Evolutionary conservation across 2,797 vertebrate genomes (phyloP), one percentile per base, ranked within the genome.

Genomic region (Sternotherus odoratus): DNA sequence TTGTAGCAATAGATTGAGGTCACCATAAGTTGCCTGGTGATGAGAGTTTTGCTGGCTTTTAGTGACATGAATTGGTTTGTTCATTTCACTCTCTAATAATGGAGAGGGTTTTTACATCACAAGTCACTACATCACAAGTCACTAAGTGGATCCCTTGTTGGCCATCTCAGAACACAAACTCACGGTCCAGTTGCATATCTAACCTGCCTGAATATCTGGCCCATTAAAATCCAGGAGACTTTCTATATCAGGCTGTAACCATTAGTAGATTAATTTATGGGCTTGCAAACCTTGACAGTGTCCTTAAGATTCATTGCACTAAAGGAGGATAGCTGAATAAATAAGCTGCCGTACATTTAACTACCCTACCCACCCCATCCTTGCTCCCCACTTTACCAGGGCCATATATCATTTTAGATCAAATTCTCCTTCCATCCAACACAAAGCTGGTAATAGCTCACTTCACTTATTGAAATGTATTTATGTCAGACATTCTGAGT

Each of bases 221-320:
- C 46, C 21, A 83, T 75, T 81, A 72, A 86, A 92, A 46, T 43
- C 21, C 50, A 28, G 43, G 24, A 48, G 19, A 53, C 8, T 10
- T 83, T 95, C 91, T 57, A 2, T 36, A 82, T 26, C 23, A 87
- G 30, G 60, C 39, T 66, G 85, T 36, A 79, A 11, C 7, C 39
- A 30, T 80, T 21, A 23, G 28, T 19, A 93, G 84, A 69, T 72
- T 53, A 93, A 94, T 92, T 91, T n/a, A 83, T 33, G 63, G 26
- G 74, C 30, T 13, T 57, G 1, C 16, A 46, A 87, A 88, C 74
- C 43, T 60, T 46, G 23, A 74, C 12, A 94, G 21, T 5, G 53
- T 72, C 36, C 11, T 69, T 74, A 83, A 60, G 39, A 87, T 49
- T 80, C 0, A 0, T 17, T 48, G 28, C 85, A 81, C 63, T 82